These are phyloP conservation scores for Phainopepla nitens DNA, from an alignment of 2,113 vertebrate species.

Conservation along the genomic window DNA sequence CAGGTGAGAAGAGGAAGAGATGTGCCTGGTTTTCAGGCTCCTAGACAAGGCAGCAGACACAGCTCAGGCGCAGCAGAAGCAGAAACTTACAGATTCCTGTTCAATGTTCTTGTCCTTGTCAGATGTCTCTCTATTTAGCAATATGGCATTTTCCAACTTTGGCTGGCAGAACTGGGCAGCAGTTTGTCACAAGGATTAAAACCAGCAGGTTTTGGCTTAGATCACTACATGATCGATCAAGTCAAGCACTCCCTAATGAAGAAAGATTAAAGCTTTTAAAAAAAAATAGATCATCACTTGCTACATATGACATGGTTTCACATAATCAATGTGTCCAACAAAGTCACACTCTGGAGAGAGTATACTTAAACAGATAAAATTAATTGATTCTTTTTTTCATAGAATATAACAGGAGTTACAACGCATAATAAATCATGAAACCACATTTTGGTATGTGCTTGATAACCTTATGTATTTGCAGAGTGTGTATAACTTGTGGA, in stretches of 20 bases:
- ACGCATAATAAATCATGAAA: not conserved
- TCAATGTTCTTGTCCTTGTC: not conserved
- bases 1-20: not conserved
- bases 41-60: not conserved
- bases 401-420: not conserved
- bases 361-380: not conserved
- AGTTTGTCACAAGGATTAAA: not conserved
- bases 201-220: not conserved
- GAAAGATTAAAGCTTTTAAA: not conserved
- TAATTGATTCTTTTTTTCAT: not conserved
- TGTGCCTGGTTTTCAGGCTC: not conserved
- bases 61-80: not conserved
- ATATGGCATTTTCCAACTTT: not conserved
- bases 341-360: not conserved
- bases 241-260: not conserved
- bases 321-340: not conserved
- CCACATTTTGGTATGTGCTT: not conserved
- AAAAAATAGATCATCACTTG: not conserved
- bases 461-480: not conserved
- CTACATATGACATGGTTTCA: not conserved
- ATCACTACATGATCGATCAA: not conserved
- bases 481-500: not conserved
- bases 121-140: not conserved
- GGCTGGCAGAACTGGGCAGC: not conserved
- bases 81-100: not conserved